A percentile compares a stretch with the other conserved stretches of the same genome.
Evolutionary conservation across 2,113 vertebrate genomes (phyloP).

Genomic region (Axis porcinus): DNA sequence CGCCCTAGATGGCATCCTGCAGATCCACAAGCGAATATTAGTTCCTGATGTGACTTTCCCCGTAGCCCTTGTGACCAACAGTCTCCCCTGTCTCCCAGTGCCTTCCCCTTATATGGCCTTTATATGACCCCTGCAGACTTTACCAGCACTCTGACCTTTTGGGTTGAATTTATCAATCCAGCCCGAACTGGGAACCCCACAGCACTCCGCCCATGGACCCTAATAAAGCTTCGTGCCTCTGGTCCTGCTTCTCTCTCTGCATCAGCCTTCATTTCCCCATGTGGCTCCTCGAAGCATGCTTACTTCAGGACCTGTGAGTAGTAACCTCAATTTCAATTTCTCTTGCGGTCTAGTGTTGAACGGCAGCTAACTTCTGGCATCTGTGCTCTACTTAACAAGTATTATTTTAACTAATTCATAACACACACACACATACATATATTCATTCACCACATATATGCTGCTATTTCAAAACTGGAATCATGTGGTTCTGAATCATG

Average conservation of each 20-base stretch:
- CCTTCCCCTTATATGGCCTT: not conserved
- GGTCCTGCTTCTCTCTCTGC: not conserved
- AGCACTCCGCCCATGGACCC: not conserved
- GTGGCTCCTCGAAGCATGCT: not conserved
- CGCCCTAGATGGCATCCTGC: fast-evolving
- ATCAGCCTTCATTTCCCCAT: not conserved
- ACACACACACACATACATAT: not conserved
- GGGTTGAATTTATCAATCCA: not conserved
- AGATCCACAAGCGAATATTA: not conserved
- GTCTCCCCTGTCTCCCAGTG: not conserved
- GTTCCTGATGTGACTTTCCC: not conserved
- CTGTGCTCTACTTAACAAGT: not conserved
- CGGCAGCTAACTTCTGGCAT: not conserved
- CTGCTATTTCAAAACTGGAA: not conserved
- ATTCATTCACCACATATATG: not conserved
- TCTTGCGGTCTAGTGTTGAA: not conserved
- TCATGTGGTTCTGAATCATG: not conserved
- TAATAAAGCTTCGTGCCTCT: not conserved
- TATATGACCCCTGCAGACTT: not conserved
- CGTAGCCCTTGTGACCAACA: not conserved
- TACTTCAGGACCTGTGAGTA: not conserved
- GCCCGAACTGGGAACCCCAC: not conserved
- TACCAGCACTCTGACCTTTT: not conserved
- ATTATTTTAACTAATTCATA: not conserved
- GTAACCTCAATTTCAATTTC: not conserved